Evolutionary conservation across 2,113 vertebrate genomes (phyloP), one percentile per base, ranked within the genome.

Genomic region (Periophthalmus modestus): DNA sequence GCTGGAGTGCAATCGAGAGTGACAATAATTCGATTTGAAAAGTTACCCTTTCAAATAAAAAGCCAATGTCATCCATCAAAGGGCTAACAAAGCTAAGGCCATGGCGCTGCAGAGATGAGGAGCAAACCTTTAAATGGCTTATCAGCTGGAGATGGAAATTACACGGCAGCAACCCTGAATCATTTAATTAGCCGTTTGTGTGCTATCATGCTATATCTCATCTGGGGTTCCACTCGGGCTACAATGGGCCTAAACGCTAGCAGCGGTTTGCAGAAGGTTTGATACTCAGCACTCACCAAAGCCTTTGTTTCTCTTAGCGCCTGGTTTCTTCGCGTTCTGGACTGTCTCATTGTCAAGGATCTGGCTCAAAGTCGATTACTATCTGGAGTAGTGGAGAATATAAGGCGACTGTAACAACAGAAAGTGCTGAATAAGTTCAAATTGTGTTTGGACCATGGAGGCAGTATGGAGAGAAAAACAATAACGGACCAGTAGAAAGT

Each of bases 131-230:
- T 83, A 86, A 89, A 85, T 88, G 80, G 18, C 73, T 88, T 88
- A 85, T 88, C 90, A 85, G 80, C 78, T 19, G 76, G 89, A 81
- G 82, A 82, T 84, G 72, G 68, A 89, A 87, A 90, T 88, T 87
- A 85, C 88, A 86, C 43, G 72, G 81, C 84, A 80, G 68, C 74
- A 82, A 86, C 80, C 80, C 82, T 85, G 84, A 90, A 86, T 82
- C 84, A 88, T 89, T 89, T 90, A 86, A 92, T 91, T 89, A 88
- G 74, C 71, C 73, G 81, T 88, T 87, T 88, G 79, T 80, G 81
- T 82, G 65, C 81, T 82, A 83, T 85, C 77, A 23, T 62, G 68
- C 68, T 81, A 50, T 63, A 85, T 89, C 84, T 63, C 78, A 85
- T 90, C 80, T 86, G 78, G 59, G 62, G 71, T 69, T 66, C 79